phyloP scores from a whole-genome alignment of 2,113 vertebrate genomes.

The Sphyrna mokarran region DNA sequence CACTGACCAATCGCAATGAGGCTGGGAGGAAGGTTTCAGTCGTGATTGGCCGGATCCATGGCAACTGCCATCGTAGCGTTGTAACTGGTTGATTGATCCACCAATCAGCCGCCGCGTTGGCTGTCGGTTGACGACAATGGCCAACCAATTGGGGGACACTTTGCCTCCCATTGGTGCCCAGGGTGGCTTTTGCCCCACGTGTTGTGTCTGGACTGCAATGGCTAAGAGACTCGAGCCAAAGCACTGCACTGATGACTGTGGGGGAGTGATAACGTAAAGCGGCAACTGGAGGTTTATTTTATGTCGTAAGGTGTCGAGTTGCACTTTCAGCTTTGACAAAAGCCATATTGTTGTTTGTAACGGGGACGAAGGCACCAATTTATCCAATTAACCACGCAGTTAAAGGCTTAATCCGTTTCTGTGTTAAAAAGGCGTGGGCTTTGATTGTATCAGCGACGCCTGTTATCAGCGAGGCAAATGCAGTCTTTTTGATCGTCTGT shows the following conservation, averaged over 20 bases:
- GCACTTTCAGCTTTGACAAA: slow-evolving; percentile 35
- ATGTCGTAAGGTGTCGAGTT: slow-evolving; percentile 8
- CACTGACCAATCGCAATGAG: neutral
- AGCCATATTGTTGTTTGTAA: slow-evolving; percentile 10
- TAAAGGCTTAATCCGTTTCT: neutral
- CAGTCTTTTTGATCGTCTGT: neutral
- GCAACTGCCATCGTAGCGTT: neutral
- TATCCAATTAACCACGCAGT: neutral
- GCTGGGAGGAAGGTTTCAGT: neutral
- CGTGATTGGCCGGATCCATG: neutral
- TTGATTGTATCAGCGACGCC: neutral
- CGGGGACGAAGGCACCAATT: neutral
- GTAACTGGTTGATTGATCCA: neutral
- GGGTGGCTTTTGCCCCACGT: neutral
- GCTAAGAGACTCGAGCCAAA: neutral
- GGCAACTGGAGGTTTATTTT: neutral
- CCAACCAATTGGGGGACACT: neutral
- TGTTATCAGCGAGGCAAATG: neutral
- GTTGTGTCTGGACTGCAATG: neutral
- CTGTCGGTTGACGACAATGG: neutral
- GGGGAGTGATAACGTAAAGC: too few species aligned
- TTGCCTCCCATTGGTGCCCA: neutral
- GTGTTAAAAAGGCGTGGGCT: neutral
- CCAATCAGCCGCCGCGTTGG: neutral
- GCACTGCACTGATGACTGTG: neutral